These are phyloP conservation scores for Operophtera brumata DNA, from an alignment of 2,888 invertebrate genomes.

Conservation along the genomic window DNA sequence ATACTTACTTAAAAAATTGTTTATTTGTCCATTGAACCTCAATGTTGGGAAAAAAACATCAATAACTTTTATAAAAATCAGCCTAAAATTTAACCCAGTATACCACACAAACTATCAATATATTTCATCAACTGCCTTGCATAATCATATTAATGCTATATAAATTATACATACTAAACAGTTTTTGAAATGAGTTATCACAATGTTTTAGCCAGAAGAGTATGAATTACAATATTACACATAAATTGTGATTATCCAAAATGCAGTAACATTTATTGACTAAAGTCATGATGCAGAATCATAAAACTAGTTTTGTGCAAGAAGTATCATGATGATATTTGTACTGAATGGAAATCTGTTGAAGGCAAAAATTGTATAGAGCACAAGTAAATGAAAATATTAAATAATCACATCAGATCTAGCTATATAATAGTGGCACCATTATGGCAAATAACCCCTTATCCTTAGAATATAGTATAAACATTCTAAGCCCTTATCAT, in stretches of 20 bases:
- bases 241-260: conserved; percentile 4
- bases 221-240: neutral
- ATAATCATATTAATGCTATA: neutral
- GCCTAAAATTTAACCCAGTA: neutral
- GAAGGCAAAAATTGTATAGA: conserved; percentile 5
- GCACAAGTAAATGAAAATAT: conserved; percentile 11
- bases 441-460: conserved; percentile 24
- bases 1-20: conserved; percentile 14
- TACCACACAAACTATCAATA: neutral
- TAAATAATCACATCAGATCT: conserved; percentile 26
- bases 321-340: neutral
- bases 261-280: neutral
- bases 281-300: neutral
- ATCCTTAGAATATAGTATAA: no score
- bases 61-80: conserved; percentile 8
- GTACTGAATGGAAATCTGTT: neutral
- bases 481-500: no score
- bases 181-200: conserved; percentile 6
- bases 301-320: neutral
- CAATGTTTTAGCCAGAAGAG: neutral
- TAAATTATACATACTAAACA: neutral
- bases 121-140: neutral
- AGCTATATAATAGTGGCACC: conserved; percentile 32
- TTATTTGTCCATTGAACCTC: conserved; percentile 19
- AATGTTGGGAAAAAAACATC: conserved; percentile 6